Percentiles rank a stretch among this genome's conserved stretches.
Conservation (phyloP, 2,797 vertebrate genomes). For the Coregonus suidteri region DNA sequence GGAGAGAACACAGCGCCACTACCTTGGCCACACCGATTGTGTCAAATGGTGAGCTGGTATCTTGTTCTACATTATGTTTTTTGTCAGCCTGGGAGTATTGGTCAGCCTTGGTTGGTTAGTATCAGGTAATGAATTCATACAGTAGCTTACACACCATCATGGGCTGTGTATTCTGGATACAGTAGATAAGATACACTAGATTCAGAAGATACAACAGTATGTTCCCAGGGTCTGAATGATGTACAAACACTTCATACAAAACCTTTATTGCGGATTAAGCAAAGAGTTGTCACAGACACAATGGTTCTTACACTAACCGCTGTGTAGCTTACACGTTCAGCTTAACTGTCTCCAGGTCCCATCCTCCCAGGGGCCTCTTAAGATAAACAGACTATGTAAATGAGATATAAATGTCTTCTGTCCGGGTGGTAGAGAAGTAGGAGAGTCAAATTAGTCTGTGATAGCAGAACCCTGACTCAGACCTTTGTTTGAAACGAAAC, state of each 20-base stretch:
- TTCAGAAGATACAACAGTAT: background rate
- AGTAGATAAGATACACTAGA: background rate
- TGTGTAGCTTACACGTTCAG: background rate
- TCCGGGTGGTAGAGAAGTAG: background rate
- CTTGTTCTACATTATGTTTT: conserved; percentile 9
- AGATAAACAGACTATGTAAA: conserved; percentile 7
- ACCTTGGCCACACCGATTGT: conserved; percentile 95
- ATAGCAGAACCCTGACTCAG: background rate
- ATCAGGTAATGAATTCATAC: too few species aligned
- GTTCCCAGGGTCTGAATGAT: background rate
- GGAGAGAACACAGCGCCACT: conserved; percentile 93
- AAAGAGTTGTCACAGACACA: background rate
- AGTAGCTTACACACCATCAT: background rate
- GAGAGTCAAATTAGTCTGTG: background rate
- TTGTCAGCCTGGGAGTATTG: conserved; percentile 55
- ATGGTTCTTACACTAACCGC: background rate
- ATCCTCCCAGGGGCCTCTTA: background rate
- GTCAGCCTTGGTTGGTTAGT: background rate
- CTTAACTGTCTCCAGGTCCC: background rate
- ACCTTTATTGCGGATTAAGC: background rate
- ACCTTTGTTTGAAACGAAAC: background rate
- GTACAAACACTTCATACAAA: background rate
- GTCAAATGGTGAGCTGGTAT: conserved; percentile 88
- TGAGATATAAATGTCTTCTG: conserved; percentile 8
- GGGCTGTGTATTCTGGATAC: background rate